A percentile compares a stretch with the other conserved stretches of the same genome.
Conservation (phyloP, 2,888 invertebrate species). For the Hecatera dysodea region DNA sequence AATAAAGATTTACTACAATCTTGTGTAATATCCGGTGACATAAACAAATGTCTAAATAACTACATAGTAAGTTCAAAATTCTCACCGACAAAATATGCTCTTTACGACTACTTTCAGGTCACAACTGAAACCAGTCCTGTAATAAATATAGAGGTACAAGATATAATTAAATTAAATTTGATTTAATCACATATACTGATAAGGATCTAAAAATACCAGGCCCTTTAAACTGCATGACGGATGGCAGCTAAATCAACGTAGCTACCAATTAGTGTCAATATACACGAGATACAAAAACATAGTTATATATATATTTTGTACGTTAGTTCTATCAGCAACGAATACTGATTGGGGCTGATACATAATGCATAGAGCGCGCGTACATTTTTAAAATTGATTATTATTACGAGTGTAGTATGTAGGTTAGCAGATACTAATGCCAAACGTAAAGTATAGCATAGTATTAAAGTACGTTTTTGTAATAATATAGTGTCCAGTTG, state of each 20-base stretch:
- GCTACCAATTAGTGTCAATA: conserved; percentile 67
- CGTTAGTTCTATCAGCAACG: conserved; percentile 46
- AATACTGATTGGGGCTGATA: conserved; percentile 62
- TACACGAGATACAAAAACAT: conserved; percentile 56
- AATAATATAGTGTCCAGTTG: conserved; percentile 33
- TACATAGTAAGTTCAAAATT: not conserved
- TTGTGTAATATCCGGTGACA: too few relatives aligned
- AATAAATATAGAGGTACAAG: conserved; percentile 29
- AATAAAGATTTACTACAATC: too few relatives aligned
- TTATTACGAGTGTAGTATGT: conserved; percentile 52
- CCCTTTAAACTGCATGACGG: conserved; percentile 51
- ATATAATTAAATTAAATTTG: conserved; percentile 31
- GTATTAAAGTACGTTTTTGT: conserved; percentile 22
- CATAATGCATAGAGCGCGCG: conserved; percentile 57
- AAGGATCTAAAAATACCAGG: conserved; percentile 51
- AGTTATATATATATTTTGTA: conserved; percentile 32
- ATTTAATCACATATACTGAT: conserved; percentile 43
- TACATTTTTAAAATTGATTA: conserved; percentile 63
- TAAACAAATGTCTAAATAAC: not conserved
- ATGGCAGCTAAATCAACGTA: conserved; percentile 63
- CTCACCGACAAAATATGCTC: not conserved
- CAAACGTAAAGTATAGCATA: conserved; percentile 31
- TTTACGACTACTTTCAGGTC: conserved; percentile 2
- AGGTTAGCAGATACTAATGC: conserved; percentile 61
- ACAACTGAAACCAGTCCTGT: conserved; percentile 5